phyloP scores from a whole-genome alignment of 2,113 vertebrate genomes.

The Mormyrus lacerda region DNA sequence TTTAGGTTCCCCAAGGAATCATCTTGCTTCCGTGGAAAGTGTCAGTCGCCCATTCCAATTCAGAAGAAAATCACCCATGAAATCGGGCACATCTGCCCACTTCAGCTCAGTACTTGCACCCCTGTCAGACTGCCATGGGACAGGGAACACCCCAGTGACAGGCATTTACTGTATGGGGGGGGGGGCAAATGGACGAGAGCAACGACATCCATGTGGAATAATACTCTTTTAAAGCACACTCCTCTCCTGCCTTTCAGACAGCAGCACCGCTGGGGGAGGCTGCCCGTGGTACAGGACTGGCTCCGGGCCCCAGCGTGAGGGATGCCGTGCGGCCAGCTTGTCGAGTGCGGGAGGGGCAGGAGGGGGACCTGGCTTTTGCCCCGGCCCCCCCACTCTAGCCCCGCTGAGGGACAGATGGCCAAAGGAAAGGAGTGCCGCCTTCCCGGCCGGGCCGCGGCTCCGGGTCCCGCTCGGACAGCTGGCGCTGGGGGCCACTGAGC shows the following conservation, averaged over 20 bases:
- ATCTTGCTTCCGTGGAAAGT: neutral
- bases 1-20: neutral
- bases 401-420: slow-evolving; percentile 19
- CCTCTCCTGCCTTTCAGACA: neutral
- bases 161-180: neutral
- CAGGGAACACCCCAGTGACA: neutral
- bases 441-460: neutral
- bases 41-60: neutral
- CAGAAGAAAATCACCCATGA: neutral
- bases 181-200: neutral
- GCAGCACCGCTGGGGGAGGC: neutral
- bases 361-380: neutral
- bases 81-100: neutral
- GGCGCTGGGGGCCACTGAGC: neutral
- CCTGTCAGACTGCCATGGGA: neutral
- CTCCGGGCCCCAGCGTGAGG: neutral
- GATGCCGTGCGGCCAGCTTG: neutral
- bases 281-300: neutral
- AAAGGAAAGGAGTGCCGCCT: neutral
- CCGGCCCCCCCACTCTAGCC: neutral
- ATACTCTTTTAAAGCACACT: neutral
- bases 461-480: slow-evolving; percentile 28
- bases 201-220: neutral
- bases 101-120: neutral
- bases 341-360: slow-evolving; percentile 8